Evolutionary conservation across 2,113 vertebrate genomes (phyloP).

Genomic region (Deroptyus accipitrinus): DNA sequence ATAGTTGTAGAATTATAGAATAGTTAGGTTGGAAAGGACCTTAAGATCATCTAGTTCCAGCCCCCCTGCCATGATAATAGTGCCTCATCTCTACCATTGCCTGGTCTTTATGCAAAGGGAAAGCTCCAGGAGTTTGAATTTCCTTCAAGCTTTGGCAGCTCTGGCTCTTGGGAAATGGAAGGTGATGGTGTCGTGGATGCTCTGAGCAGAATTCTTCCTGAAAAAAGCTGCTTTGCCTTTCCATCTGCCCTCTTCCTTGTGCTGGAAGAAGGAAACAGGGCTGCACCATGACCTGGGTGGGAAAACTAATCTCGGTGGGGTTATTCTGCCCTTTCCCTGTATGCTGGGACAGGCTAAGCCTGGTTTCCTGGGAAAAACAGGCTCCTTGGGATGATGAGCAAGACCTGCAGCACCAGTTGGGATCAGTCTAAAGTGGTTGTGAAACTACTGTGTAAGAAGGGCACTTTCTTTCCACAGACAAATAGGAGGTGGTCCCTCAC

Average conservation of each 20-base stretch:
- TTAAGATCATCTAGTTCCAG: too few species aligned
- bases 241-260: not conserved
- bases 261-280: not conserved
- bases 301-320: not conserved
- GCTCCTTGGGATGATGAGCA: not conserved
- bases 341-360: not conserved
- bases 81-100: not conserved
- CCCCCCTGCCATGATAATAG: too few species aligned
- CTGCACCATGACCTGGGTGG: not conserved
- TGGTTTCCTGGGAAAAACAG: not conserved
- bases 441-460: not conserved
- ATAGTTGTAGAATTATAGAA: too few species aligned
- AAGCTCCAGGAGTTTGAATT: not conserved
- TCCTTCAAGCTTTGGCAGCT: not conserved
- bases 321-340: not conserved
- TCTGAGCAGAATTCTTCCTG: not conserved
- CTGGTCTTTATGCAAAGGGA: not conserved
- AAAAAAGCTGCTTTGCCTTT: not conserved
- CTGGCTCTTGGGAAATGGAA: not conserved
- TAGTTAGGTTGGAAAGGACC: too few species aligned
- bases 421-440: not conserved
- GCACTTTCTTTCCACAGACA: not conserved
- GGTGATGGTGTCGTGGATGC: not conserved
- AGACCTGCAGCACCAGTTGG: not conserved
- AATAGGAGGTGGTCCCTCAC: not conserved